Percentiles rank a stretch among this genome's conserved stretches.
phyloP scores from a whole-genome alignment of 2,113 vertebrate genomes.

The Sinocyclocheilus grahami region DNA sequence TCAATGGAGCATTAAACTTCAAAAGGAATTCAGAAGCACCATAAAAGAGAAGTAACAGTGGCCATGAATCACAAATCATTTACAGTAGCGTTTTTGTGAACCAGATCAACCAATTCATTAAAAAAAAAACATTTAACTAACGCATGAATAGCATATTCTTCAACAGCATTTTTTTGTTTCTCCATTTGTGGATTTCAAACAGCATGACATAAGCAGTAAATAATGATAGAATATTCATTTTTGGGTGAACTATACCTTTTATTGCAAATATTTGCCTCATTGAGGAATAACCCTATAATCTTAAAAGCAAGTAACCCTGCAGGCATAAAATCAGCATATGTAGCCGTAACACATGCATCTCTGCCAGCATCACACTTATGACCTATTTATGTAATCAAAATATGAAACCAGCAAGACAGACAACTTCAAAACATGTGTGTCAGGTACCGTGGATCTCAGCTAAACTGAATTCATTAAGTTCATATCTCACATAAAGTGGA shows the following conservation, averaged over 20 bases:
- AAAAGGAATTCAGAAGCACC: background rate
- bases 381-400: slow-evolving; percentile 74
- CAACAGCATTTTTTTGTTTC: too few relatives aligned
- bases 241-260: background rate
- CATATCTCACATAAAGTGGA: background rate
- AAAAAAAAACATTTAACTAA: background rate
- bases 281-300: background rate
- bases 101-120: background rate
- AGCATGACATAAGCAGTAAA: background rate
- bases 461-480: slow-evolving; percentile 1
- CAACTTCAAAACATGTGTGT: slow-evolving; percentile 18
- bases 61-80: background rate
- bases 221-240: background rate
- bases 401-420: slow-evolving; percentile 53
- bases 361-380: slow-evolving; percentile 70
- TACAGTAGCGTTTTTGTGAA: background rate
- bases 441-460: background rate
- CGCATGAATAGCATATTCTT: background rate
- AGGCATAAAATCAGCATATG: slow-evolving; percentile 56
- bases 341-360: slow-evolving; percentile 79
- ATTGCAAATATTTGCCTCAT: background rate
- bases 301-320: slow-evolving; percentile 26
- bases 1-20: background rate
- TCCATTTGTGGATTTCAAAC: background rate
- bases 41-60: background rate